Base-by-base conservation (phyloP, 2,113 vertebrate species). In the Leptodactylus fuscus region DNA sequence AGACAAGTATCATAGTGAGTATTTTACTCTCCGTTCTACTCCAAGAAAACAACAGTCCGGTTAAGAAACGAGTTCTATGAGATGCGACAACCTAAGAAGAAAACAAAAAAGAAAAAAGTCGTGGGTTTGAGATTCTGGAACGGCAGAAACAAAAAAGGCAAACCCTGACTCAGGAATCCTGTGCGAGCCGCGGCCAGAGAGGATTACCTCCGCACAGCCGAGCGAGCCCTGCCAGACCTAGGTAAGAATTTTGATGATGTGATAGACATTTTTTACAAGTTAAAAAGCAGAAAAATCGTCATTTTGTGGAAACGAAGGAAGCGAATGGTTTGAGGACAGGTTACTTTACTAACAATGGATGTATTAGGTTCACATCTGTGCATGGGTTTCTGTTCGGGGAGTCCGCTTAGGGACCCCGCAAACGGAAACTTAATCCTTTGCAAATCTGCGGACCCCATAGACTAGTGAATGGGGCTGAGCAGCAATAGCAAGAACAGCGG, bases 171-270 rank as follows among this genome's bases (percentile, higher is more conserved):
- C 76, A 71, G 65, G 76, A 85, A 24, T 73, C 76, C 48, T 73
- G 12, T 34, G 44, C 53, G 11, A 48, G 36, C 65, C 36, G 6
- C 16, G 46, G 77, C 76, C 76, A 80, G 49, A 55, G 12, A 44
- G 62, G 65, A 85, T 85, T 73, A 85, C 83, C 44, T 29, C 36
- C 9, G 48, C 0, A 85, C 69, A 71, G 69, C 69, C 51, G 11
- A 75, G 82, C 36, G 44, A 80, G 65, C 83, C 12, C 16, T 71
- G 76, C 84, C 84, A 81, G 77, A 85, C 29, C 11, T 46, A 41
- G 76, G 65, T 32, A 85, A 71, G 84, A 85, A 85, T 85, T 58
- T 85, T 85, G 76, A 85, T 85, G 84, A 73, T 85, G 84, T 81
- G 76, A 62, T 60, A 73, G 65, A 65, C 24, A 49, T 81, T 71